A percentile compares a stretch with the other conserved stretches of the same genome.
These are phyloP conservation scores for Habropoda laboriosa DNA, from an alignment of 1,140 invertebrate genomes.

Conservation along the genomic window DNA sequence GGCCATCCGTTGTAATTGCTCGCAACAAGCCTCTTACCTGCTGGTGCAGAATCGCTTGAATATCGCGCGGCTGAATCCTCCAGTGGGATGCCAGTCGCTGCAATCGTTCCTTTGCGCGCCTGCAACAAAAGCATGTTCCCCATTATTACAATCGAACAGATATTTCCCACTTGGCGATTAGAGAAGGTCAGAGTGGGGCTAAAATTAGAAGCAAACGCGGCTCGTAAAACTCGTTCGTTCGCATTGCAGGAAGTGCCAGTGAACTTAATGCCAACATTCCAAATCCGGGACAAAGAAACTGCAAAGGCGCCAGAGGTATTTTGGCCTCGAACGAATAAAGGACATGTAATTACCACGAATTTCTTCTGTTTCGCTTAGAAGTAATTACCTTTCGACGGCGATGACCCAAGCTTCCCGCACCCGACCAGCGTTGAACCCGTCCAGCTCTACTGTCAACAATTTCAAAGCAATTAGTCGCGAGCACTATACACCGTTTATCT, in stretches of 20 bases:
- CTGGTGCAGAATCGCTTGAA: conserved; percentile 93
- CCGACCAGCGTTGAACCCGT: conserved; percentile 88
- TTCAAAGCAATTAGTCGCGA: conserved; percentile 49
- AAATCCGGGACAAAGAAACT: neutral
- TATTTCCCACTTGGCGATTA: neutral
- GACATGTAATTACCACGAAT: neutral
- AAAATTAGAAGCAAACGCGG: neutral
- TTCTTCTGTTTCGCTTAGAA: neutral
- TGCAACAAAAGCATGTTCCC: conserved; percentile 47
- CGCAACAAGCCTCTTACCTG: conserved; percentile 84
- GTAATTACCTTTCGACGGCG: conserved; percentile 92
- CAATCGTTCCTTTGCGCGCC: conserved; percentile 91
- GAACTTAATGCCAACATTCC: conserved; percentile 14
- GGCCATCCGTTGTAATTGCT: conserved; percentile 25
- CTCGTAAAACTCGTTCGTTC: neutral
- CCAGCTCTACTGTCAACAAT: conserved; percentile 89
- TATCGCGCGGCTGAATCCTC: conserved; percentile 96
- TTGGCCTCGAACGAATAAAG: neutral
- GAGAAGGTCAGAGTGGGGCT: neutral
- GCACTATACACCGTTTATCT: neutral
- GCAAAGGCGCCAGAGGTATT: neutral
- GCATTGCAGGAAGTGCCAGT: conserved; percentile 4
- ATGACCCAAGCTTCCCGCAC: conserved; percentile 98
- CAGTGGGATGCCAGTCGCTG: conserved; percentile 94
- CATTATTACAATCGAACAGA: neutral